phyloP scores from a whole-genome alignment of 2,888 invertebrate genomes.

The Athalia cordata region DNA sequence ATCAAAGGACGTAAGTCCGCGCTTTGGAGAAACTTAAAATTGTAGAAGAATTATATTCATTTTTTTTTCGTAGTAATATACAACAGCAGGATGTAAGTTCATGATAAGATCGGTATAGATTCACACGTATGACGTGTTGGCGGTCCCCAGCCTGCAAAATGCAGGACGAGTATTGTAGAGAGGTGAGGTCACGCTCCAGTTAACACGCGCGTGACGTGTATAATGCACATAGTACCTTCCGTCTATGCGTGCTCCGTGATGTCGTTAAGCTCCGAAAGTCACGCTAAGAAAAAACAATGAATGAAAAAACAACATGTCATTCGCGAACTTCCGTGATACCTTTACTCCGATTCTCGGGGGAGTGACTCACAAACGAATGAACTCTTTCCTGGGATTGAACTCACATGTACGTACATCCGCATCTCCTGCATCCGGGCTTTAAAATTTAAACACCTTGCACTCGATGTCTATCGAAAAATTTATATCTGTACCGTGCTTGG shows the following conservation, averaged over 20 bases:
- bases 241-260: slow-evolving; percentile 13
- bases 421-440: too few species aligned
- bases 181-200: slow-evolving; percentile 38
- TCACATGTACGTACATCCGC: background rate
- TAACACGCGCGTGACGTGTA: slow-evolving; percentile 17
- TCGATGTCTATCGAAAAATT: too few species aligned
- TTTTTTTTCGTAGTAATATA: too few species aligned
- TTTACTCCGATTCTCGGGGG: background rate
- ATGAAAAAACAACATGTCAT: background rate
- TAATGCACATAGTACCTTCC: slow-evolving; percentile 30
- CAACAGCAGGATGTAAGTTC: too few species aligned
- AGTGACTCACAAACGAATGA: slow-evolving; percentile 34
- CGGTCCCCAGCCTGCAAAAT: background rate
- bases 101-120: too few species aligned
- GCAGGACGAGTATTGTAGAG: background rate
- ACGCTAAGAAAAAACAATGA: background rate
- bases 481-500: too few species aligned
- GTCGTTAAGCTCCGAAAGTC: slow-evolving; percentile 18
- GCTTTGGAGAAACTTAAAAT: background rate
- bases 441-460: too few species aligned
- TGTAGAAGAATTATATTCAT: background rate
- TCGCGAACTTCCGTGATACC: slow-evolving; percentile 1
- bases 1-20: too few species aligned
- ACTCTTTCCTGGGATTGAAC: background rate
- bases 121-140: background rate